phyloP scores from a whole-genome alignment of 2,113 vertebrate genomes.

The Neotoma lepida region DNA sequence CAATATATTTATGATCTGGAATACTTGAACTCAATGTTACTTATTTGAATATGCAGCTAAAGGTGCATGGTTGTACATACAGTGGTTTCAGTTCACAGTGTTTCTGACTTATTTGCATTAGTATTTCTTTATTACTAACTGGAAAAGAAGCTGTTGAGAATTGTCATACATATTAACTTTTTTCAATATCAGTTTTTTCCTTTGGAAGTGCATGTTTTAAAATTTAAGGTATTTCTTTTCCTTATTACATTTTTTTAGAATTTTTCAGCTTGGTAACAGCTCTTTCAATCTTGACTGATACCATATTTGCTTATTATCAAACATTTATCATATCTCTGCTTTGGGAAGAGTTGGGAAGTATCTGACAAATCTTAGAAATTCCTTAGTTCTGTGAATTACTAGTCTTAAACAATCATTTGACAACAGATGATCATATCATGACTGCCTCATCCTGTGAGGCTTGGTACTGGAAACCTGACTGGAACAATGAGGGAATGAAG shows the following conservation, averaged over 20 bases:
- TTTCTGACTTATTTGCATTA: slow-evolving; percentile 62
- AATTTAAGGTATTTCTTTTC: slow-evolving; percentile 28
- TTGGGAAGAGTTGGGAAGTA: not conserved
- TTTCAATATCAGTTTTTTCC: not conserved
- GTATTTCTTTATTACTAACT: slow-evolving; percentile 41
- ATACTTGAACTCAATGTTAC: slow-evolving; percentile 31
- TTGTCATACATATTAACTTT: slow-evolving; percentile 43
- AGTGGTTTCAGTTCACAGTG: slow-evolving; percentile 39
- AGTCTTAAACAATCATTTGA: slow-evolving; percentile 6
- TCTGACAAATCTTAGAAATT: not conserved
- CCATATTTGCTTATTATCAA: not conserved
- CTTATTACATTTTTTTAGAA: not conserved
- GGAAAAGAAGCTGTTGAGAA: slow-evolving; percentile 48
- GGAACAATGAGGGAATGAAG: no score
- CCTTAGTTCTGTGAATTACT: not conserved
- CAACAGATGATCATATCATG: not conserved
- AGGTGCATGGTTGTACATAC: slow-evolving; percentile 28
- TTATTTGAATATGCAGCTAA: slow-evolving; percentile 44
- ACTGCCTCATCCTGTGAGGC: not conserved
- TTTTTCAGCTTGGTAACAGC: not conserved
- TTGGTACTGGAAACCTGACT: not conserved
- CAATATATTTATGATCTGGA: slow-evolving; percentile 51
- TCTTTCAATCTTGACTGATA: slow-evolving; percentile 9
- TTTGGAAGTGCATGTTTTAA: not conserved
- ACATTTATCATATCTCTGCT: not conserved